Evolutionary conservation across 2,888 invertebrate species (phyloP).

Genomic region (Cephus rjabovi): DNA sequence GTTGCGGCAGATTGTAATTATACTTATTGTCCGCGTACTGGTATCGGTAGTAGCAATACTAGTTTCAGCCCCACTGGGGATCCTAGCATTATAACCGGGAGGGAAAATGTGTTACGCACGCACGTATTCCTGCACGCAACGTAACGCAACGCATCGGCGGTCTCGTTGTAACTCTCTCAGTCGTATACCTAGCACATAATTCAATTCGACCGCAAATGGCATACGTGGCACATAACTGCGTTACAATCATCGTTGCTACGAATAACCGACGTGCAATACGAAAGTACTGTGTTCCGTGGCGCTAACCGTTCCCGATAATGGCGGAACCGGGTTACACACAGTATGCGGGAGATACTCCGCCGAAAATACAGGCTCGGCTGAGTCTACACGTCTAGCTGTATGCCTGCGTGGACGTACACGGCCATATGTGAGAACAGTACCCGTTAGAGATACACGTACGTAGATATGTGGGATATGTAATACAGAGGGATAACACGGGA

Average conservation of each 20-base stretch:
- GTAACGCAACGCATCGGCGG: conserved; percentile 30
- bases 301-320: conserved; percentile 29
- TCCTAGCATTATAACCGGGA: neutral
- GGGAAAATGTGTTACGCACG: conserved; percentile 31
- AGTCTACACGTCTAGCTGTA: neutral
- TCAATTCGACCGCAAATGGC: conserved; percentile 39
- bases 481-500: neutral
- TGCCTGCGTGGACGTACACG: neutral
- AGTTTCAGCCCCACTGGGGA: neutral
- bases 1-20: conserved; percentile 49
- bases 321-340: neutral
- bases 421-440: neutral
- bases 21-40: conserved; percentile 48
- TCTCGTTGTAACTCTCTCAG: conserved; percentile 16
- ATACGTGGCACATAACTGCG: conserved; percentile 39
- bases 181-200: conserved; percentile 31
- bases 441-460: neutral
- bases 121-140: conserved; percentile 47
- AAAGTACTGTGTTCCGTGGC: conserved; percentile 30
- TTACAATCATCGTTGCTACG: conserved; percentile 39
- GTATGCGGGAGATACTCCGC: neutral
- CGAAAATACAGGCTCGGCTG: neutral
- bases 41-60: neutral
- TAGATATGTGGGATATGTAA: neutral
- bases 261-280: conserved; percentile 34